phyloP scores from a whole-genome alignment of 2,888 invertebrate genomes.

The Desoria tigrina region DNA sequence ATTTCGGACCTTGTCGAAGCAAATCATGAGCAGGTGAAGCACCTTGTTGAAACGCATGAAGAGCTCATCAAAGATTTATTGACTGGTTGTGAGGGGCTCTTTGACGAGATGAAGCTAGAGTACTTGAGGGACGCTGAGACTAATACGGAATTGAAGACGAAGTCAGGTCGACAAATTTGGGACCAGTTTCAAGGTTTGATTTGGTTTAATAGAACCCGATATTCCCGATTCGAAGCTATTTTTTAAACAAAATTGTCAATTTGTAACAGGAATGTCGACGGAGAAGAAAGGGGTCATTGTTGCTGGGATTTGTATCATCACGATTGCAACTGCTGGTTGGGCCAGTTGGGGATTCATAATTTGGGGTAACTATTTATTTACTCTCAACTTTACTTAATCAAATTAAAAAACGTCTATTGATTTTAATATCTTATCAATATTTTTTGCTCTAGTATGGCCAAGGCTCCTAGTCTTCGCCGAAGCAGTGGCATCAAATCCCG shows the following conservation, averaged over 20 bases:
- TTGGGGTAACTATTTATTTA: slow-evolving; percentile 30
- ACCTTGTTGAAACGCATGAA: slow-evolving; percentile 19
- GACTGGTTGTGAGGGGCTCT: slow-evolving; percentile 34
- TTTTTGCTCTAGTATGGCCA: slow-evolving; percentile 33
- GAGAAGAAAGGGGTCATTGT: slow-evolving; percentile 28
- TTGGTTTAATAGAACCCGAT: too few relatives aligned
- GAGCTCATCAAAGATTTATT: slow-evolving; percentile 27
- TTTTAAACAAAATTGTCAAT: too few relatives aligned
- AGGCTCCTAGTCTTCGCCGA: slow-evolving; percentile 31
- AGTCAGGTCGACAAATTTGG: slow-evolving; percentile 23
- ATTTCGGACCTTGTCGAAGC: slow-evolving; percentile 26
- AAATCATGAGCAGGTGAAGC: slow-evolving; percentile 2
- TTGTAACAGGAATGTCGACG: slow-evolving; percentile 21
- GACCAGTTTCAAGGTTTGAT: slow-evolving; percentile 29
- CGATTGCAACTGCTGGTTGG: slow-evolving; percentile 35
- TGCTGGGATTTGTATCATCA: slow-evolving; percentile 27
- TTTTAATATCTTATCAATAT: not conserved
- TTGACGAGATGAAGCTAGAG: slow-evolving; percentile 32
- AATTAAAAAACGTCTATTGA: not conserved
- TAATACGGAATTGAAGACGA: slow-evolving; percentile 26
- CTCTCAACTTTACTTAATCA: too few relatives aligned
- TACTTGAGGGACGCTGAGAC: slow-evolving; percentile 16
- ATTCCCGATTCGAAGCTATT: too few relatives aligned
- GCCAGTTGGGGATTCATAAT: slow-evolving; percentile 37
- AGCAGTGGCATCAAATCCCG: slow-evolving; percentile 21